Evolutionary conservation across 2,797 vertebrate species (phyloP), one percentile per base, ranked within the genome.

Genomic region (Rachycentron canadum): DNA sequence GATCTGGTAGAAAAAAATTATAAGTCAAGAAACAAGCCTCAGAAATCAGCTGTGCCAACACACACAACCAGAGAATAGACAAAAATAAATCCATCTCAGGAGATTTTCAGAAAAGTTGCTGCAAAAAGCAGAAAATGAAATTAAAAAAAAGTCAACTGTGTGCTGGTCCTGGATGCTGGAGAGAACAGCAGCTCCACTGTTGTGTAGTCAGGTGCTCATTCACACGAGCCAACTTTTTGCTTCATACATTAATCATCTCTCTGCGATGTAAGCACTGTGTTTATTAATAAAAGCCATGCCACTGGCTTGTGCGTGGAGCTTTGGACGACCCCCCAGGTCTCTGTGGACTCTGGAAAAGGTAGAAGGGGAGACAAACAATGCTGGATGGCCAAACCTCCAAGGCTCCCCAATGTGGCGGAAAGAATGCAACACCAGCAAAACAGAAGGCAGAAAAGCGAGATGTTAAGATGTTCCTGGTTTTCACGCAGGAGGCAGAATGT

Each of bases 341-440:
- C 68, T 75, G 80, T 73, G 73, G 81, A 72, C 73, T 91, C 84
- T 89, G 91, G 86, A 88, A n/a, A 66, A 79, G 40, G 38, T 26
- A 28, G 79, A 83, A 28, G 59, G 75, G 85, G 81, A 79, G 84
- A 86, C 88, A 88, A 91, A 89, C 79, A 89, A 85, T 14, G 71
- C 61, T 60, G 77, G 76, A 86, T 1, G 30, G 76, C 88, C 79
- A 84, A 85, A 86, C 71, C 83, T 73, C 57, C 76, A 75, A 70
- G 47, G 72, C 85, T 81, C 79, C 79, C 76, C 77, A 88, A 86
- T 90, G 90, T 88, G 86, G 84, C 89, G 83, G 81, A 92, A 89
- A 93, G 86, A 91, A 71, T 81, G 83, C 82, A 86, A 78, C 70
- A 81, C 76, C 90, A 94, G 91, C 89, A 79, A 87, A 91, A 88